Conservation (phyloP, 1,140 invertebrate species). For the Trichonephila clavipes region DNA sequence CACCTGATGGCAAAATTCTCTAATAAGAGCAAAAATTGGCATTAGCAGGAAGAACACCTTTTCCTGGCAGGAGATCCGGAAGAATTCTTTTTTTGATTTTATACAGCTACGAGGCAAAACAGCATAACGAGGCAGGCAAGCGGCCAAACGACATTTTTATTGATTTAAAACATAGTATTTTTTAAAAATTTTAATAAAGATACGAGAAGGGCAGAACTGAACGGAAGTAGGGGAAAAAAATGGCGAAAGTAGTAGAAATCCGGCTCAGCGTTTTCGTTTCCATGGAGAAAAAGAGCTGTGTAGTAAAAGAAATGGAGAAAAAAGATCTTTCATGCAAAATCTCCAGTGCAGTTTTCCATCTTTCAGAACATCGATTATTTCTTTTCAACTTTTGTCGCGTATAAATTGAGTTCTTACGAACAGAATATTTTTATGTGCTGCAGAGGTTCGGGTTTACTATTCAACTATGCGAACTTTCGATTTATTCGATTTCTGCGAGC, state of each 20-base stretch:
- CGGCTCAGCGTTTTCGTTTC: neutral
- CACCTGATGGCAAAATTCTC: slow-evolving; percentile 7
- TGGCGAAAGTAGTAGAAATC: neutral
- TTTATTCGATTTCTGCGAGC: neutral
- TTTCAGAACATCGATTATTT: neutral
- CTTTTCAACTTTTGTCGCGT: neutral
- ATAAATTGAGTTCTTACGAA: neutral
- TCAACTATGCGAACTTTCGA: neutral
- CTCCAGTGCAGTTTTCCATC: neutral
- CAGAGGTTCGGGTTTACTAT: neutral
- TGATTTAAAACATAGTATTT: neutral
- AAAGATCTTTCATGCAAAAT: neutral
- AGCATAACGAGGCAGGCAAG: neutral
- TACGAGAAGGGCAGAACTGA: neutral
- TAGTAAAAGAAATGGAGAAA: neutral
- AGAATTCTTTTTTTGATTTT: neutral
- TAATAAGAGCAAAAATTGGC: neutral
- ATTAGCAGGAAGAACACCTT: neutral
- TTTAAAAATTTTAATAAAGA: slow-evolving; percentile 4
- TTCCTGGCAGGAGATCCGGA: neutral
- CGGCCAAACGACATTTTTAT: slow-evolving; percentile 25
- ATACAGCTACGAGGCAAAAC: neutral
- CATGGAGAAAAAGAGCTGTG: neutral
- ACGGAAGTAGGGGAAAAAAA: neutral
- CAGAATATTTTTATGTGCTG: too few relatives aligned